Evolutionary conservation across 1,140 invertebrate species (phyloP), one percentile per base, ranked within the genome.

Genomic region (Cylas formicarius): DNA sequence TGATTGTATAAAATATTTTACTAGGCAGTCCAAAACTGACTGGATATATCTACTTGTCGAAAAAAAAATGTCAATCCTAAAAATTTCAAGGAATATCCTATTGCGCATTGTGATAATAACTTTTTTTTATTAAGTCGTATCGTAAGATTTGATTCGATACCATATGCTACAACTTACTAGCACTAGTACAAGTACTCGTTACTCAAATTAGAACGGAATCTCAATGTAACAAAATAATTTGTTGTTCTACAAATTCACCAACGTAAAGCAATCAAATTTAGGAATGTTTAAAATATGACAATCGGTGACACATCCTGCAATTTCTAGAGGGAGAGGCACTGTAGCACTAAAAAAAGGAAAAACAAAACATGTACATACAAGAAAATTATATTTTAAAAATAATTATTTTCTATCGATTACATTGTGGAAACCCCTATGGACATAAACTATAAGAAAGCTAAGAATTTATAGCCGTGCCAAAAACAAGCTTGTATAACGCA

Each of bases 321-420:
- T 54, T 44, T 52, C 57, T 60, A 58, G 57, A 55, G 57, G 59
- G 59, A 54, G 59, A 61, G 59, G 59, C 59, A 60, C 55, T 53
- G 14, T 47, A 43, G 36, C 28, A 41, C 37, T 32, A 46, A 26
- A 48, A 47, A 55, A 26, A 33, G 22, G 46, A 43, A 44, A 29
- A 31, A 41, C 29, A 52, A 34, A 35, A 28, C 34, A 42, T 52
- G 53, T 61, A 60, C 29, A 59, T 57, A 59, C 50, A 61, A 50
- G 49, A 58, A 53, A 40, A 42, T 41, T 51, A 51, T 56, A 53
- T 53, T 53, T 51, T 56, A 52, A 48, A n/a, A 34, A 52, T 37
- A 42, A 41, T 41, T 44, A 37, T 41, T 39, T 27, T 39, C 23
- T 42, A 42, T 20, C 2, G 24, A 42, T 10, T 6, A 7, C 10